Conservation (phyloP, 2,888 invertebrate genomes). For the Ectemnius lituratus region DNA sequence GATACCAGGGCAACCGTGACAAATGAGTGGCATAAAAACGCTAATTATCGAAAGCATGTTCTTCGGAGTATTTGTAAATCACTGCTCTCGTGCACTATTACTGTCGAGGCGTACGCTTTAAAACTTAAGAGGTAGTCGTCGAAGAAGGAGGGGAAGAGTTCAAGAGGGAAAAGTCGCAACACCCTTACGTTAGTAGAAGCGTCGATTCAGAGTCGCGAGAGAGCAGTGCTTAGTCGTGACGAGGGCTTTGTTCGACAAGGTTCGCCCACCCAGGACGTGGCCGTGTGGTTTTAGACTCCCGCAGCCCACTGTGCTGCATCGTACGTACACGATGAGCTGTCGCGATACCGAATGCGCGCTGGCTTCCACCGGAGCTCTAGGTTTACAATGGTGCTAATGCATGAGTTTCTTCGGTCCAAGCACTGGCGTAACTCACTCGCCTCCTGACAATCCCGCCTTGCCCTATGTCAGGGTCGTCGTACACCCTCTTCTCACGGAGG, state of each 20-base stretch:
- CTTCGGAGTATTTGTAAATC: neutral
- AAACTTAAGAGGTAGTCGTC: too few relatives aligned
- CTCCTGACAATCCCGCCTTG: neutral
- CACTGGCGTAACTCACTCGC: constrained; percentile 42
- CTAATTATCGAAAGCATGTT: neutral
- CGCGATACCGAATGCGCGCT: constrained; percentile 52
- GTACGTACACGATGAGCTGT: constrained; percentile 42
- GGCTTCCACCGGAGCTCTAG: constrained; percentile 38
- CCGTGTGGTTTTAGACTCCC: constrained; percentile 43
- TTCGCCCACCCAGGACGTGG: constrained; percentile 55
- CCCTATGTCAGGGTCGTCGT: too few relatives aligned
- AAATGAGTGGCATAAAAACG: constrained; percentile 6
- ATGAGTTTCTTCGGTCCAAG: constrained; percentile 41
- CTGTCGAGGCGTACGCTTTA: too few relatives aligned
- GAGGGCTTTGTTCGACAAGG: constrained; percentile 51
- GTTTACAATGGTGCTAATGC: constrained; percentile 58
- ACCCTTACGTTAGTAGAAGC: constrained; percentile 17
- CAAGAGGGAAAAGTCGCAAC: constrained; percentile 3
- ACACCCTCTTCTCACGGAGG: too few relatives aligned
- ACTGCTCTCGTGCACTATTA: neutral
- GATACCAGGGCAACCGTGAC: neutral
- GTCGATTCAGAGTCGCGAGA: constrained; percentile 27
- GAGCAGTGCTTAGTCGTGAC: constrained; percentile 46
- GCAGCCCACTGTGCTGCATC: neutral
- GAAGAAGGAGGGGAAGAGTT: neutral